Percentiles rank a stretch among this genome's conserved stretches.
phyloP scores from a whole-genome alignment of 1,140 invertebrate species.

The Lordiphosa stackelbergi region DNA sequence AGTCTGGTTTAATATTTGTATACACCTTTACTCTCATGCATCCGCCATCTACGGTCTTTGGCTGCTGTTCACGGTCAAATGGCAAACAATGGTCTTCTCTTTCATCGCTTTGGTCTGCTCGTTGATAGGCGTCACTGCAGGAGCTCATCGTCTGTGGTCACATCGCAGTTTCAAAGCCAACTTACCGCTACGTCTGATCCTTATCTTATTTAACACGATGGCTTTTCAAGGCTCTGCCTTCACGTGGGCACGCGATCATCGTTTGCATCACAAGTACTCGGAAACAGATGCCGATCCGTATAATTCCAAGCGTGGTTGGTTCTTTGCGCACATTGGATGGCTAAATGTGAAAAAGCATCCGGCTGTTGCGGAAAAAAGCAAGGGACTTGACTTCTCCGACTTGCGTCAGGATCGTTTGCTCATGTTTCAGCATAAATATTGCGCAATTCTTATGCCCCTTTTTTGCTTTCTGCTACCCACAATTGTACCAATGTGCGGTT shows the following conservation, averaged over 20 bases:
- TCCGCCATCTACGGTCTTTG: background rate
- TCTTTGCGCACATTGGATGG: too few relatives aligned
- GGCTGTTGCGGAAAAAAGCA: too few relatives aligned
- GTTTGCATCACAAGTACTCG: slow-evolving; percentile 4
- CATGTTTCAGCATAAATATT: too few relatives aligned
- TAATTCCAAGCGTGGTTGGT: too few relatives aligned
- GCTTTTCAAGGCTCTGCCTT: slow-evolving; percentile 77
- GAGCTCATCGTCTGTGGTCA: too few relatives aligned
- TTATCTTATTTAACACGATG: slow-evolving; percentile 70
- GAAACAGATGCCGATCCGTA: too few relatives aligned
- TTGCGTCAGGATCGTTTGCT: too few relatives aligned
- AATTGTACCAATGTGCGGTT: slow-evolving; percentile 81
- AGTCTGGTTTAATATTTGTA: background rate
- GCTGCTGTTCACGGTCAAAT: slow-evolving; percentile 3
- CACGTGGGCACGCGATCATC: slow-evolving; percentile 59
- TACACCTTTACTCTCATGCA: background rate
- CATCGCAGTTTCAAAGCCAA: slow-evolving; percentile 86
- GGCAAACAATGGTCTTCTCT: slow-evolving; percentile 7
- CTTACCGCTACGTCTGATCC: slow-evolving; percentile 80
- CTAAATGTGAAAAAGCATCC: too few relatives aligned
- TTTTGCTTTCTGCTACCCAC: slow-evolving; percentile 82
- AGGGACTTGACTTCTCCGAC: too few relatives aligned
- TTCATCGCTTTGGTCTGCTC: slow-evolving; percentile 29
- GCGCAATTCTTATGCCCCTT: slow-evolving; percentile 5
- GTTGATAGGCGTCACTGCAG: slow-evolving; percentile 82